phyloP scores from a whole-genome alignment of 2,113 vertebrate species.

The Xenus cinereus region DNA sequence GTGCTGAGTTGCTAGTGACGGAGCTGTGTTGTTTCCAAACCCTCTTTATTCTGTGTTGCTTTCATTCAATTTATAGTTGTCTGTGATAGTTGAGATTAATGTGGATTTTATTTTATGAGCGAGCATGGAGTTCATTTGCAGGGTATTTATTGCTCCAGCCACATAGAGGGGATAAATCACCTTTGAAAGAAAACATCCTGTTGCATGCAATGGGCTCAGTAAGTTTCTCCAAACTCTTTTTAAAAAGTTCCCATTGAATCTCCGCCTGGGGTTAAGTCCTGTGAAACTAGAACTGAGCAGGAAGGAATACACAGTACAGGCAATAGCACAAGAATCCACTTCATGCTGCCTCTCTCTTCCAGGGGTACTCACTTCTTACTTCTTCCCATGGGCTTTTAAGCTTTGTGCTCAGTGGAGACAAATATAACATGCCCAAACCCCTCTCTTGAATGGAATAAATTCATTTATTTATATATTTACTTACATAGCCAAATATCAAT shows the following conservation, averaged over 20 bases:
- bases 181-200: background rate
- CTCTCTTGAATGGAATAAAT: background rate
- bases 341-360: background rate
- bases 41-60: background rate
- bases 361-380: background rate
- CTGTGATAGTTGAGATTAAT: conserved; percentile 38
- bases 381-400: background rate
- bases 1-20: background rate
- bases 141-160: conserved; percentile 23
- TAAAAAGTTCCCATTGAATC: background rate
- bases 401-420: background rate
- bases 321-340: background rate
- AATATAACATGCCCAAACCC: background rate
- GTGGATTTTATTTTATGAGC: conserved; percentile 26
- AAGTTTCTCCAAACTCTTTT: background rate
- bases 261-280: background rate
- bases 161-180: background rate
- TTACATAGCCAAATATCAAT: background rate
- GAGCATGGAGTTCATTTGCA: background rate
- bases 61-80: conserved; percentile 23
- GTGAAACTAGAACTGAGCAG: background rate
- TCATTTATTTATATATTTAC: background rate
- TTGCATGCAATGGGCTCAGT: background rate
- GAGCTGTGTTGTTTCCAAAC: background rate
- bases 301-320: background rate